Evolutionary conservation across 2,888 invertebrate species (phyloP).

Genomic region (Lapara coniferarum): DNA sequence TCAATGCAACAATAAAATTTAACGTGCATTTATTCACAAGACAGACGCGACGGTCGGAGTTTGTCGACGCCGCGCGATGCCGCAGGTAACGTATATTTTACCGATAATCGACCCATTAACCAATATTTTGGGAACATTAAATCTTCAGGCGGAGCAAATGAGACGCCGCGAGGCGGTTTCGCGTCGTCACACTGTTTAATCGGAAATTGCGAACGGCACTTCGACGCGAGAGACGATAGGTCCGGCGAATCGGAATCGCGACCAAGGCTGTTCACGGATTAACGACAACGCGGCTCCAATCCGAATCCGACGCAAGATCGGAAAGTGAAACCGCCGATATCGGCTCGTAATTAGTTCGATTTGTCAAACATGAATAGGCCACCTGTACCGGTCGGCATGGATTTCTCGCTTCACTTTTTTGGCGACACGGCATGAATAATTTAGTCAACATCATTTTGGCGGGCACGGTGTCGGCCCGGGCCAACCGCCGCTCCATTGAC

Average conservation of each 20-base stretch:
- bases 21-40: constrained; percentile 70
- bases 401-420: constrained; percentile 65
- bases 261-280: constrained; percentile 65
- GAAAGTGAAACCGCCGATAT: constrained; percentile 70
- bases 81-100: constrained; percentile 50
- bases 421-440: constrained; percentile 71
- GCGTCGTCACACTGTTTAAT: constrained; percentile 30
- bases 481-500: constrained; percentile 63
- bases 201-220: constrained; percentile 26
- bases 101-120: constrained; percentile 75
- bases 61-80: constrained; percentile 48
- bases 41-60: constrained; percentile 42
- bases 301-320: constrained; percentile 52
- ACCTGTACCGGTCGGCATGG: constrained; percentile 56
- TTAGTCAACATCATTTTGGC: constrained; percentile 56
- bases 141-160: constrained; percentile 59
- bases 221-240: constrained; percentile 34
- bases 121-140: constrained; percentile 69
- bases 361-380: constrained; percentile 65
- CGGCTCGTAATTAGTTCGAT: constrained; percentile 67
- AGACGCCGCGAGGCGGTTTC: constrained; percentile 43
- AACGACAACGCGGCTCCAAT: constrained; percentile 47
- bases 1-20: constrained; percentile 79
- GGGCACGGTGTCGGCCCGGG: constrained; percentile 60
- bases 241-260: constrained; percentile 51